phyloP scores from a whole-genome alignment of 2,113 vertebrate species.

The Sinocyclocheilus anshuiensis region DNA sequence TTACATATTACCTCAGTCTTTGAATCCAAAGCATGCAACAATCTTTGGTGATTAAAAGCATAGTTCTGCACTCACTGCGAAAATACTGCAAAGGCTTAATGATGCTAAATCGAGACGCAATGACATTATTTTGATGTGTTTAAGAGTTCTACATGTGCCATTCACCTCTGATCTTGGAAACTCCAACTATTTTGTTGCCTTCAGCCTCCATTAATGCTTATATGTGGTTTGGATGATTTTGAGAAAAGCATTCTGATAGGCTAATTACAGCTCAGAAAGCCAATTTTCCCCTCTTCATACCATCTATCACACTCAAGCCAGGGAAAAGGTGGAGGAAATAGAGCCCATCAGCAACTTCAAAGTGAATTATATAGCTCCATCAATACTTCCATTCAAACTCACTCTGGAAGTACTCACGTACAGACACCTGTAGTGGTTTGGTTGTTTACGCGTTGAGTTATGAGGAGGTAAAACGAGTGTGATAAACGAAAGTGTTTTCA shows the following conservation, averaged over 20 bases:
- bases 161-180: background rate
- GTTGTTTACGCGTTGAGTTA: slow-evolving; percentile 9
- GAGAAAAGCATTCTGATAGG: slow-evolving; percentile 13
- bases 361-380: slow-evolving; percentile 41
- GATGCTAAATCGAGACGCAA: background rate
- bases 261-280: slow-evolving; percentile 36
- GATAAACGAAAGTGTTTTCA: background rate
- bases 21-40: slow-evolving; percentile 8
- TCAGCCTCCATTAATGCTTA: slow-evolving; percentile 13
- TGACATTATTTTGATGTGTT: background rate
- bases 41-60: slow-evolving; percentile 31
- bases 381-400: slow-evolving; percentile 35
- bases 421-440: slow-evolving; percentile 1
- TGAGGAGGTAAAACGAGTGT: slow-evolving; percentile 13
- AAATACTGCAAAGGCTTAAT: background rate
- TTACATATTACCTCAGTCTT: slow-evolving; percentile 31
- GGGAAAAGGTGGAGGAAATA: slow-evolving; percentile 24
- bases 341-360: slow-evolving; percentile 26
- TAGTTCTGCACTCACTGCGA: background rate
- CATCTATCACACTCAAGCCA: background rate
- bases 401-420: background rate
- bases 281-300: slow-evolving; percentile 20
- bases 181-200: background rate
- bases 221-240: background rate
- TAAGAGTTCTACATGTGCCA: background rate